phyloP scores from a whole-genome alignment of 2,113 vertebrate genomes.

The Ploceus nigricollis region DNA sequence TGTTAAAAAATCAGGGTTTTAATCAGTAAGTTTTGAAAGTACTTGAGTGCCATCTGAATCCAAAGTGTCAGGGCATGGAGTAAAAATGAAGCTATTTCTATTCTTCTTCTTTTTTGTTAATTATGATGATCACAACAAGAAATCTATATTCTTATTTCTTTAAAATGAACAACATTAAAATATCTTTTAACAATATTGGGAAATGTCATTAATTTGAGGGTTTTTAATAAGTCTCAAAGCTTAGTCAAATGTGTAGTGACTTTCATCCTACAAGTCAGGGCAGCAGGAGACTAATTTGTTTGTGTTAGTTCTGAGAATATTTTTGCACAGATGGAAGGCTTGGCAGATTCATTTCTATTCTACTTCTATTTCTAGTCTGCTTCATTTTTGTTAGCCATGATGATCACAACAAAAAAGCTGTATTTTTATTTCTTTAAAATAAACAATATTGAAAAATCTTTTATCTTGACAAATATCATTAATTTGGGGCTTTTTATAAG shows the following conservation, averaged over 20 bases:
- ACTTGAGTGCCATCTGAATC: not conserved
- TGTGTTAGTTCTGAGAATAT: not conserved
- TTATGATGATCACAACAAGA: not conserved
- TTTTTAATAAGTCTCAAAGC: not conserved
- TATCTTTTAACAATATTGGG: not conserved
- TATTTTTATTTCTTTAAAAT: constrained; percentile 45
- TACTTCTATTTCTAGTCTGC: not conserved
- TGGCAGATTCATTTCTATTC: not conserved
- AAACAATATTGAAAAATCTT: constrained; percentile 13
- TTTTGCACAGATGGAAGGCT: not conserved
- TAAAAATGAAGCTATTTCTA: not conserved
- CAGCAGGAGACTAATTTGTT: not conserved
- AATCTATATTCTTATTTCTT: not conserved
- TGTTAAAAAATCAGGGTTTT: not conserved
- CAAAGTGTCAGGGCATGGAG: not conserved
- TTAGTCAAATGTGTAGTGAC: not conserved
- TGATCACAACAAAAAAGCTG: not conserved
- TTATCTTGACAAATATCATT: not conserved
- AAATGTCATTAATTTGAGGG: not conserved
- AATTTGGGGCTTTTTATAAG: not conserved
- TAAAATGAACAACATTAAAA: constrained; percentile 39
- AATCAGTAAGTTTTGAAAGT: not conserved
- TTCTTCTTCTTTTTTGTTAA: constrained; percentile 33
- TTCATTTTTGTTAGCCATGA: constrained; percentile 37
- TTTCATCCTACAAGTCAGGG: not conserved